phyloP scores from a whole-genome alignment of 2,888 invertebrate genomes.

The Chloroclystis v-ata region DNA sequence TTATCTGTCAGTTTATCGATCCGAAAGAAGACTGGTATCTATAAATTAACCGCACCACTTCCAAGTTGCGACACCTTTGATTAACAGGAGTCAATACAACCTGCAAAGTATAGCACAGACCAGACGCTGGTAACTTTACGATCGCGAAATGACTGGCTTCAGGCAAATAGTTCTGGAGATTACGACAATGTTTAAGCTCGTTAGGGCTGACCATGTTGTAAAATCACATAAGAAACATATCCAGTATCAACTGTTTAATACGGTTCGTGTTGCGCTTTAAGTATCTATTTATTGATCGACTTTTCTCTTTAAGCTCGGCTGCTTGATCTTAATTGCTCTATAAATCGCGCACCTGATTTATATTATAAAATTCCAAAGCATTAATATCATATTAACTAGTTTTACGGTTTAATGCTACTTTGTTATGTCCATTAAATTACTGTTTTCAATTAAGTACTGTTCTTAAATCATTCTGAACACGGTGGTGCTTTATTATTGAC shows the following conservation, averaged over 20 bases:
- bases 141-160: constrained; percentile 47
- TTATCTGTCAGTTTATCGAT: constrained; percentile 19
- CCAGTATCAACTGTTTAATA: not conserved
- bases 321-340: constrained; percentile 5
- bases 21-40: constrained; percentile 18
- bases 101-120: constrained; percentile 28
- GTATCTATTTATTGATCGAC: constrained; percentile 6
- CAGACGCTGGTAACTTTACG: constrained; percentile 30
- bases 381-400: constrained; percentile 1
- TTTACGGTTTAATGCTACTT: constrained; percentile 1
- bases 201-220: constrained; percentile 36
- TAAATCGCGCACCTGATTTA: constrained; percentile 10
- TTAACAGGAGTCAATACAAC: constrained; percentile 24
- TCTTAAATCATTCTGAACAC: not conserved
- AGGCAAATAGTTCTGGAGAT: constrained; percentile 42
- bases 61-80: constrained; percentile 22
- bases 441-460: not conserved
- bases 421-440: not conserved
- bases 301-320: constrained; percentile 5
- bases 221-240: not conserved
- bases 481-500: not conserved
- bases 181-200: constrained; percentile 41
- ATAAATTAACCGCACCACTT: constrained; percentile 18
- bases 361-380: constrained; percentile 3
- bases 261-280: constrained; percentile 3